Evolutionary conservation across 1,140 invertebrate species (phyloP).

Genomic region (Drosophila bocqueti): DNA sequence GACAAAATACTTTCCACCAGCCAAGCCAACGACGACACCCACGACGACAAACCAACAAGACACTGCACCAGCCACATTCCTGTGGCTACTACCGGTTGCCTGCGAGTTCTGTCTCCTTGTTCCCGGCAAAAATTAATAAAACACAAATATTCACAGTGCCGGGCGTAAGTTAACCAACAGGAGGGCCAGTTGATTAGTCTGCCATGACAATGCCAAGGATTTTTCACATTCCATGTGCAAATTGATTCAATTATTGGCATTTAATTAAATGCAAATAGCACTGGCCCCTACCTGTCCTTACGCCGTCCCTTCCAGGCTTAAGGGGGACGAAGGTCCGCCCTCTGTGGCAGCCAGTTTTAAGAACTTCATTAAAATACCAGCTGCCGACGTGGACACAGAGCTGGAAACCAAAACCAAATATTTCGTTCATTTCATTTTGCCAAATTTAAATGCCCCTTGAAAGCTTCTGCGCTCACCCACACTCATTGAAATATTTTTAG

Average conservation of each 20-base stretch:
- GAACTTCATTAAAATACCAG: constrained; percentile 77
- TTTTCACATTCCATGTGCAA: constrained; percentile 74
- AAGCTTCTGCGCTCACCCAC: constrained; percentile 21
- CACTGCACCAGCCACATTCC: constrained; percentile 11
- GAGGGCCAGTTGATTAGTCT: constrained; percentile 64
- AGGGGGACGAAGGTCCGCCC: background rate
- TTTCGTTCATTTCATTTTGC: constrained; percentile 72
- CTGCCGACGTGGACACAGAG: constrained; percentile 14
- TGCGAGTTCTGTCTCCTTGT: constrained; percentile 2
- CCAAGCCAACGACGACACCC: background rate
- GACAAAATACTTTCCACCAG: constrained; percentile 23
- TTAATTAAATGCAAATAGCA: constrained; percentile 80
- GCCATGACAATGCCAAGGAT: constrained; percentile 61
- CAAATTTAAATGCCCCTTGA: constrained; percentile 75
- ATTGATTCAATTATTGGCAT: constrained; percentile 81
- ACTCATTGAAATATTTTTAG: constrained; percentile 7
- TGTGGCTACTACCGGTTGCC: constrained; percentile 10
- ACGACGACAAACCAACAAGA: background rate
- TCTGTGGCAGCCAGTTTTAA: constrained; percentile 24
- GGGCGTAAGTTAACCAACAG: constrained; percentile 57
- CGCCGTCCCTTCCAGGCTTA: background rate
- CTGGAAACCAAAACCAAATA: constrained; percentile 64
- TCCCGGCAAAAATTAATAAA: constrained; percentile 69
- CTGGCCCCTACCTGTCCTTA: constrained; percentile 16
- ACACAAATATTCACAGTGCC: constrained; percentile 66